Percentiles rank a stretch among this genome's conserved stretches.
phyloP scores from a whole-genome alignment of 2,113 vertebrate genomes.

The Empidonax alnorum region DNA sequence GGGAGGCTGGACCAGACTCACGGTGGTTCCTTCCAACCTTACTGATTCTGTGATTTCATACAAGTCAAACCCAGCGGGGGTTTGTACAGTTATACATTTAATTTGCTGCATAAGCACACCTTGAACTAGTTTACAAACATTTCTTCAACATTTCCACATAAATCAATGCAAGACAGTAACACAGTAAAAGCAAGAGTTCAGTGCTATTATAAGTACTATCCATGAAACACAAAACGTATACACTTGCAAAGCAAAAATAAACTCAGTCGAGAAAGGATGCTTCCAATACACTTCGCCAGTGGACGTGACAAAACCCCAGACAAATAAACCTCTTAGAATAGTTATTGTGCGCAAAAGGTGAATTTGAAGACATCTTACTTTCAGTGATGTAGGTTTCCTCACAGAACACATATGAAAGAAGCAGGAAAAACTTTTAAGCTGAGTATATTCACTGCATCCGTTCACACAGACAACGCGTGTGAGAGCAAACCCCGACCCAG shows the following conservation, averaged over 20 bases:
- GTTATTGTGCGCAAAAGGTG: not conserved
- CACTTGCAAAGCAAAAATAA: not conserved
- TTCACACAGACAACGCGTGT: not conserved
- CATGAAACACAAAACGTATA: not conserved
- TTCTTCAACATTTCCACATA: not conserved
- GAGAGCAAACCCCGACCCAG: not conserved
- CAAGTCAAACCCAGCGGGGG: not conserved
- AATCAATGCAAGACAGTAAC: not conserved
- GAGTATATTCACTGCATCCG: not conserved
- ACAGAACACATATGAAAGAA: not conserved
- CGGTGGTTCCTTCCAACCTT: not conserved
- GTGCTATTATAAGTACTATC: not conserved
- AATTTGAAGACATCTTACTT: not conserved
- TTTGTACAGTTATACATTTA: not conserved
- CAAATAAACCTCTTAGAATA: rapidly evolving
- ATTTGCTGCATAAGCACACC: not conserved
- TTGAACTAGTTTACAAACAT: not conserved
- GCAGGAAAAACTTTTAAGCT: not conserved
- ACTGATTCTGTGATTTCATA: not conserved
- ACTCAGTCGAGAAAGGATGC: not conserved
- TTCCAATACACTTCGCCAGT: not conserved
- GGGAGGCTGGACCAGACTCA: not conserved
- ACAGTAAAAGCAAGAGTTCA: not conserved
- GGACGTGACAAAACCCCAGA: not conserved
- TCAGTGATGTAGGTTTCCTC: rapidly evolving